Evolutionary conservation across 2,797 vertebrate genomes (phyloP).

Genomic region (Coracias cyanogaster): DNA sequence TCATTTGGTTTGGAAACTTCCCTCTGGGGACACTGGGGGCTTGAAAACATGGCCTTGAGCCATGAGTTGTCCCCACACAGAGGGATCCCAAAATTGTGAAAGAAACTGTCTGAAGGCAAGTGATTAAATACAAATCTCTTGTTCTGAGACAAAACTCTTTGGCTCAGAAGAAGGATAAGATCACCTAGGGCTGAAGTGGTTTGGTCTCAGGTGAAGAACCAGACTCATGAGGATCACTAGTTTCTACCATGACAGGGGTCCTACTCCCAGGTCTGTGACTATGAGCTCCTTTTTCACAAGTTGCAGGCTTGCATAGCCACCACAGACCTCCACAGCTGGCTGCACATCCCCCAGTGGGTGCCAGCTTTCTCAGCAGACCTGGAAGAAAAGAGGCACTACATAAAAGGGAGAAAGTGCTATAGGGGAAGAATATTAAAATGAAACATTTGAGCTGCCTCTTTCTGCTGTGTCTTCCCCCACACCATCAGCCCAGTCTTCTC

Average conservation of each 20-base stretch:
- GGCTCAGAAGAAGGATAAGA: background rate
- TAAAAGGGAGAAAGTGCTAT: slow-evolving; percentile 4
- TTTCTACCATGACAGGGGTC: background rate
- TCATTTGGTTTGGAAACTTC: background rate
- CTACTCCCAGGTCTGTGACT: background rate
- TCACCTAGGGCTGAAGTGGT: background rate
- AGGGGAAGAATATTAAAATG: background rate
- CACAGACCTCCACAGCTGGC: background rate
- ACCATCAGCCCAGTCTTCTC: background rate
- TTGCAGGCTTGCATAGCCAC: background rate
- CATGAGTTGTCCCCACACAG: background rate
- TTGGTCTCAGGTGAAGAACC: background rate
- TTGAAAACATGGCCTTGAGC: background rate
- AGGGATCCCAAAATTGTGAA: background rate
- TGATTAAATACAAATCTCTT: background rate
- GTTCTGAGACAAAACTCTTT: background rate
- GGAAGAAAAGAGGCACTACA: background rate
- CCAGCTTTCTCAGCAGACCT: background rate
- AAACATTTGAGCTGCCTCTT: background rate
- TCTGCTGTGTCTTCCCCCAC: background rate
- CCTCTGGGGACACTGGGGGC: background rate
- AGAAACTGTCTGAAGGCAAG: background rate
- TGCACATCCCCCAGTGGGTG: background rate
- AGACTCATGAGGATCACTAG: background rate
- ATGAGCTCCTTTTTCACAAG: background rate